These are phyloP conservation scores for Capitulum mitella DNA, from an alignment of 2,888 invertebrate genomes.

Conservation along the genomic window DNA sequence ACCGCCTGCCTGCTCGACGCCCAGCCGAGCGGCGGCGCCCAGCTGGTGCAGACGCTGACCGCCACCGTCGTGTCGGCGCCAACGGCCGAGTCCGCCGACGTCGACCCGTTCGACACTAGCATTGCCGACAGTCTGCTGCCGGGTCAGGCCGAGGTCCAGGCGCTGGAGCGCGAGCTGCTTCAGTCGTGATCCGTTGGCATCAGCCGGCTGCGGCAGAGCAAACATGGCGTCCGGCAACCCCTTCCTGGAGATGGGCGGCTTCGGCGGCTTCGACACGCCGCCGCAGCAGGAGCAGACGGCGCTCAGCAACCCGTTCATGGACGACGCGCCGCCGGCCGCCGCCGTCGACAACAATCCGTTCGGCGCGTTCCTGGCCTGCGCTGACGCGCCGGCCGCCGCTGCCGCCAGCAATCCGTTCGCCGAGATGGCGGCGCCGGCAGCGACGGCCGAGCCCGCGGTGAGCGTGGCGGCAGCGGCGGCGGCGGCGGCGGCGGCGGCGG, in stretches of 20 bases:
- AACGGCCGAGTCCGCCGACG: not conserved
- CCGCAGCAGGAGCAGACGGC: slow-evolving; percentile 15
- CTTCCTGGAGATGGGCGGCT: slow-evolving; percentile 50
- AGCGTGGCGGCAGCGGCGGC: not conserved
- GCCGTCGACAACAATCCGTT: slow-evolving; percentile 31
- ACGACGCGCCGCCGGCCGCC: not conserved
- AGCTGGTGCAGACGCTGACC: not conserved
- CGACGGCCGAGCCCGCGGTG: not conserved
- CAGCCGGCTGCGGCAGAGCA: too few relatives aligned
- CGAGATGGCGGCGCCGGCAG: slow-evolving; percentile 19
- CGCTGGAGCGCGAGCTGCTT: slow-evolving; percentile 51
- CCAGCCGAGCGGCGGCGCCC: not conserved
- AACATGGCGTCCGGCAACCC: slow-evolving; percentile 45
- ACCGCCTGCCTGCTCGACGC: not conserved
- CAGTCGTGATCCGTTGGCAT: too few relatives aligned
- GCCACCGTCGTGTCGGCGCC: not conserved
- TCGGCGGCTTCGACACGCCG: slow-evolving; percentile 23
- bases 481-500: not conserved
- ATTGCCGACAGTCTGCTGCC: slow-evolving; percentile 48
- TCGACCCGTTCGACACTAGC: slow-evolving; percentile 62
- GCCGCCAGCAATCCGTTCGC: slow-evolving; percentile 31
- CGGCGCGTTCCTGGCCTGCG: slow-evolving; percentile 24
- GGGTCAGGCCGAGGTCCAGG: slow-evolving; percentile 51
- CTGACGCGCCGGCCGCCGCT: not conserved
- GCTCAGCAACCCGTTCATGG: slow-evolving; percentile 33